A percentile compares a stretch with the other conserved stretches of the same genome.
Evolutionary conservation across 2,888 invertebrate genomes (phyloP).

Genomic region (Heliothis peltigera): DNA sequence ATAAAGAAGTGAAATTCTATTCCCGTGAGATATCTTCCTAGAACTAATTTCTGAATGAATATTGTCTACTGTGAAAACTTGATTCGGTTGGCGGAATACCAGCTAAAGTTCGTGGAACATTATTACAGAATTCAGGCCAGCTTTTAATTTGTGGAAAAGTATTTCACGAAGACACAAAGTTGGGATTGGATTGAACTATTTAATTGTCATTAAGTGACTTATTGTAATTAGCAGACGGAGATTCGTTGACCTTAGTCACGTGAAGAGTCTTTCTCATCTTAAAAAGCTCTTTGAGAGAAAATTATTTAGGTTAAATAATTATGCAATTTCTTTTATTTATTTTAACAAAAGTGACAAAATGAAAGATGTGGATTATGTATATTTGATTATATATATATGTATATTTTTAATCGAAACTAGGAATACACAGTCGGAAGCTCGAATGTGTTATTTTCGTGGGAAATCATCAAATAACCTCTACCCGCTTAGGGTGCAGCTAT

Average conservation of each 20-base stretch:
- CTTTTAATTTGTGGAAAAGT: conserved; percentile 30
- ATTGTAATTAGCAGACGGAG: conserved; percentile 14
- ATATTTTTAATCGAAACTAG: too few species aligned
- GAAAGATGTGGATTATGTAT: too few species aligned
- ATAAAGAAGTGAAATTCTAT: background rate
- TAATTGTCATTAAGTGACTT: conserved; percentile 28
- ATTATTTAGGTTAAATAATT: too few species aligned
- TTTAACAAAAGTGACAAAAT: too few species aligned
- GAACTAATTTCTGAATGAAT: background rate
- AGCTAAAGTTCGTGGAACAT: conserved; percentile 34
- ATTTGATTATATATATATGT: too few species aligned
- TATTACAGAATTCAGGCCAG: conserved; percentile 44
- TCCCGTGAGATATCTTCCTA: background rate
- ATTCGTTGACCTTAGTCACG: conserved; percentile 1
- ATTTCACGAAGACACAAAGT: conserved; percentile 43
- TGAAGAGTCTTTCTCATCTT: background rate
- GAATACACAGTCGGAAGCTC: too few species aligned
- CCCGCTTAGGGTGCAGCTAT: too few species aligned
- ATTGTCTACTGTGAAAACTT: conserved; percentile 8
- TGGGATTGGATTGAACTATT: conserved; percentile 38
- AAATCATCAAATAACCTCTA: too few species aligned
- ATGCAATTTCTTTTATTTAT: too few species aligned
- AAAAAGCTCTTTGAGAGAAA: too few species aligned
- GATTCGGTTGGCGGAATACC: conserved; percentile 15
- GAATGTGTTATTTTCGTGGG: too few species aligned